Base-by-base conservation (phyloP, 2,888 invertebrate genomes). In the Megastigmus dorsalis region DNA sequence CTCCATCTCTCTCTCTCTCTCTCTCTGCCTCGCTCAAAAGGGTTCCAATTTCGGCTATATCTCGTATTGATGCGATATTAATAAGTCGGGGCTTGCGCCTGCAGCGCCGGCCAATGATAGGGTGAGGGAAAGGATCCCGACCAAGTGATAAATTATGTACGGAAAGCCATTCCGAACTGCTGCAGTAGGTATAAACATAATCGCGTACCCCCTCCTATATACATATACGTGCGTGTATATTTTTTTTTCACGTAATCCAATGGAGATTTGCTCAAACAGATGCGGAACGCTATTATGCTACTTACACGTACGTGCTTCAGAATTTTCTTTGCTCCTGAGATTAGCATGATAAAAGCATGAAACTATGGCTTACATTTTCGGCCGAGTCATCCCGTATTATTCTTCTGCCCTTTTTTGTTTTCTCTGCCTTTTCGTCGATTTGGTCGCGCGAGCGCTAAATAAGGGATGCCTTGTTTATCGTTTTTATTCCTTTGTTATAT, bases 61-160 rank as follows among this genome's bases (percentile, higher is more conserved):
- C 79, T 30, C 41, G n/a, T 45, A 82, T 82, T 80, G 82, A 82
- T 82, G 78, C 77, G 80, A 81, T 82, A 82, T 82, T 82, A 82
- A 82, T 82, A 82, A 82, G 81, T 80, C 78, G 74, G 72, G 78
- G 79, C 76, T 48, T 7, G 36, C 9, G 28, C 9, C n/a, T 7
- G 23, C 36, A 15, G 9, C 36, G n/a, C 13, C 52, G n/a, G 52
- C 52, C 28, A 20, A 9, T 79, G 78, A 75, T 48, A 1, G 26
- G 20, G n/a, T 20, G 60, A 43, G 45, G 30, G 33, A 59, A 67
- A n/a, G n/a, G n/a, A n/a, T 23, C 45, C 20, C 28, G 10, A 18
- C 50, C 20, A 15, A 36, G 30, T 74, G 63, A 74, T 74, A 74
- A 74, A 74, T 74, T 74, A 82, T 81, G 80, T 77, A 80, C 75